phyloP scores from a whole-genome alignment of 2,888 invertebrate species.

The Dryobotodes eremita region DNA sequence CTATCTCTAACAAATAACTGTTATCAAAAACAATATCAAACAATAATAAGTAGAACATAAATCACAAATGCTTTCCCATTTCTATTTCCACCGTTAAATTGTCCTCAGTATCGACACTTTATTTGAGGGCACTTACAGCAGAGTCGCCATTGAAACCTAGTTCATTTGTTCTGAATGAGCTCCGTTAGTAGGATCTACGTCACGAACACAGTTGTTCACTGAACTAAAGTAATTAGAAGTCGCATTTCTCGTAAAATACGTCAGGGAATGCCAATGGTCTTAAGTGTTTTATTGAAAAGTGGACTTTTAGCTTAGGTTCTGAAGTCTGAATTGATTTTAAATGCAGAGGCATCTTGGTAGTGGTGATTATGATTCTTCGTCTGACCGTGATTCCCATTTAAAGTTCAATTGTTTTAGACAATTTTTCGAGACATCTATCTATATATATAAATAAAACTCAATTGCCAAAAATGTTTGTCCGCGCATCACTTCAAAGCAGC shows the following conservation, averaged over 20 bases:
- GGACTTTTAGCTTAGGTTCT: conserved; percentile 33
- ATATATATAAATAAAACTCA: too few relatives aligned
- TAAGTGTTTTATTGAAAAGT: conserved; percentile 63
- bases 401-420: background rate
- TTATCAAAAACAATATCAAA: conserved; percentile 1
- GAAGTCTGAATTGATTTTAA: conserved; percentile 38
- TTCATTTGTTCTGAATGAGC: conserved; percentile 76
- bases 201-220: conserved; percentile 68
- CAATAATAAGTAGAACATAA: conserved; percentile 16
- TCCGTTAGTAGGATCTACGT: conserved; percentile 68
- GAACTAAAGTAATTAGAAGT: conserved; percentile 70
- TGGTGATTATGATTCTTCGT: conserved; percentile 4
- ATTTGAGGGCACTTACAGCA: conserved; percentile 73
- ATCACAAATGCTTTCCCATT: conserved; percentile 28
- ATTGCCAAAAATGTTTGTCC: too few relatives aligned
- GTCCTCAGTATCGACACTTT: conserved; percentile 48
- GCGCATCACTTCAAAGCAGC: too few relatives aligned
- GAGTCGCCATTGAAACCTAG: conserved; percentile 74
- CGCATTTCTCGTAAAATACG: conserved; percentile 65
- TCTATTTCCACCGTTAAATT: conserved; percentile 45
- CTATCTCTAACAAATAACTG: background rate
- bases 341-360: conserved; percentile 7
- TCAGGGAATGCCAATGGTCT: conserved; percentile 49
- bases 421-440: background rate
- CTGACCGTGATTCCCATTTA: background rate